Percentiles rank a stretch among this genome's conserved stretches.
Conservation (phyloP, 2,888 invertebrate genomes). For the Scaptomyza caliginosa region DNA sequence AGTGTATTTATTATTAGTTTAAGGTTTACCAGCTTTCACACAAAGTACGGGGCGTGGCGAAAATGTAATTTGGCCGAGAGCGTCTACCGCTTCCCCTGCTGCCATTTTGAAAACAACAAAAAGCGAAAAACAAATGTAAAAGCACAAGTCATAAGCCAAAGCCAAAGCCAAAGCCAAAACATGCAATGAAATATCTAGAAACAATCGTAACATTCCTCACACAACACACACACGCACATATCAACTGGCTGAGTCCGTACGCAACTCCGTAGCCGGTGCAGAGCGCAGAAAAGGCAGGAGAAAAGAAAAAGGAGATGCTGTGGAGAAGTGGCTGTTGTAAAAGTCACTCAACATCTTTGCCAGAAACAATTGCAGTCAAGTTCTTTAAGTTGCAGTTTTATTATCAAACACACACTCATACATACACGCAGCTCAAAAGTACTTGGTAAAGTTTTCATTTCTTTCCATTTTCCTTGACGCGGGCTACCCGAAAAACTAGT, state of each 20-base stretch:
- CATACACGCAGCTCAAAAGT: conserved; percentile 29
- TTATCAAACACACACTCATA: conserved; percentile 55
- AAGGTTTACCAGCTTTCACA: conserved; percentile 9
- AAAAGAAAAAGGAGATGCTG: not conserved
- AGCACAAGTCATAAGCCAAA: conserved; percentile 69
- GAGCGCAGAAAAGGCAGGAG: conserved; percentile 22
- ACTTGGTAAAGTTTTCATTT: conserved; percentile 69
- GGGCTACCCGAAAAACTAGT: conserved; percentile 60
- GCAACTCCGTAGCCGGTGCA: conserved; percentile 45
- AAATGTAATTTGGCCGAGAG: conserved; percentile 67
- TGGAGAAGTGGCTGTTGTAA: conserved; percentile 59
- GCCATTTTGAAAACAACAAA: not conserved
- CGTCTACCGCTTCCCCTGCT: not conserved
- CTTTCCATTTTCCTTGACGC: conserved; percentile 58
- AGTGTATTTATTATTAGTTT: conserved; percentile 68
- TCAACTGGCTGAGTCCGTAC: conserved; percentile 42
- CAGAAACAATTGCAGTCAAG: conserved; percentile 79
- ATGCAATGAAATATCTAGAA: conserved; percentile 60
- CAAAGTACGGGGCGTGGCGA: conserved; percentile 17
- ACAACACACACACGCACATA: not conserved
- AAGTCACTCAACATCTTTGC: conserved; percentile 77
- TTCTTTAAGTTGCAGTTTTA: conserved; percentile 79
- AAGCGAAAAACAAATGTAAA: conserved; percentile 19
- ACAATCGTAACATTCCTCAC: conserved; percentile 57
- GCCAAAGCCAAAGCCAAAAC: conserved; percentile 35